Conservation (phyloP, 2,113 vertebrate species). For the Amia ocellicauda region DNA sequence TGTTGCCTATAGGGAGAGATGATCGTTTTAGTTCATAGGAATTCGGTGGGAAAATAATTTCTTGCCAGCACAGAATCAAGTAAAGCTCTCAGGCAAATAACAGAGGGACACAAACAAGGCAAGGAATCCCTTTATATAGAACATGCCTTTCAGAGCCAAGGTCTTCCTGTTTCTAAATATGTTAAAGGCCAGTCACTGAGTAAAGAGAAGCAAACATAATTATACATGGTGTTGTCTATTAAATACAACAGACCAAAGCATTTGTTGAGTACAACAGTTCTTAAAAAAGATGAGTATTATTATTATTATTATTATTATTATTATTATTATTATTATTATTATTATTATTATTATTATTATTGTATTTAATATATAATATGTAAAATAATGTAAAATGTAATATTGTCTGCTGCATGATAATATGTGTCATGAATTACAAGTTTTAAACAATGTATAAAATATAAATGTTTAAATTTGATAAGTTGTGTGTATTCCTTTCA, state of each 20-base stretch:
- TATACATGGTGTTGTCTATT: background rate
- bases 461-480: no score
- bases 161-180: constrained; percentile 19
- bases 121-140: constrained; percentile 26
- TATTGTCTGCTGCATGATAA: constrained; percentile 15
- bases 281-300: background rate
- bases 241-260: background rate
- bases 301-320: background rate
- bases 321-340: background rate
- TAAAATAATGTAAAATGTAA: background rate
- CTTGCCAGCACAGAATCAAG: background rate
- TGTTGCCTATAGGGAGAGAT: background rate
- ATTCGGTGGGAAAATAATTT: constrained; percentile 12
- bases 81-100: constrained; percentile 11
- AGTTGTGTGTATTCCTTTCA: no score
- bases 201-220: background rate
- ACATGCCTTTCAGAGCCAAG: constrained; percentile 11
- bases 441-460: no score
- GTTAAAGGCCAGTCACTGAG: constrained; percentile 18
- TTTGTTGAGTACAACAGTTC: background rate
- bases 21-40: background rate
- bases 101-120: constrained; percentile 23
- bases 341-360: background rate
- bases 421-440: no score
- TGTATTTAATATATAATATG: background rate